A percentile compares a stretch with the other conserved stretches of the same genome.
phyloP scores from a whole-genome alignment of 2,797 vertebrate genomes.

The Onychomys leucogaster region DNA sequence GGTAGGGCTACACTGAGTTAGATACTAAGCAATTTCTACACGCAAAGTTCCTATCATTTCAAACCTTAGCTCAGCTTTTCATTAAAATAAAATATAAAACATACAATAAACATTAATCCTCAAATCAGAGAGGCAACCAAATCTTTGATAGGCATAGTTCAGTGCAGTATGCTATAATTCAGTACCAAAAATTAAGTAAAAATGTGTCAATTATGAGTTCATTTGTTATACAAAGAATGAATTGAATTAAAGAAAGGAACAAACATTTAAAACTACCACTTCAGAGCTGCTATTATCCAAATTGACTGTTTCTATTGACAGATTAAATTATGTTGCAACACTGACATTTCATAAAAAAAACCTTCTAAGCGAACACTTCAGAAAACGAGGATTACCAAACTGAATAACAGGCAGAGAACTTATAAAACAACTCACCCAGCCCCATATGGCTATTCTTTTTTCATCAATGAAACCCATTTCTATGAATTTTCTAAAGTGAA shows the following conservation, averaged over 20 bases:
- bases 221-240: constrained; percentile 48
- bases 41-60: constrained; percentile 53
- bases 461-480: constrained; percentile 92
- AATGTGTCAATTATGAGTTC: constrained; percentile 39
- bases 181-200: constrained; percentile 50
- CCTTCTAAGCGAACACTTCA: constrained; percentile 75
- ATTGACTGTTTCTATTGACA: constrained; percentile 80
- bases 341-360: constrained; percentile 81
- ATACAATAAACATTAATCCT: constrained; percentile 38
- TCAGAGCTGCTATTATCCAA: constrained; percentile 68
- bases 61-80: constrained; percentile 4
- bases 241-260: constrained; percentile 57
- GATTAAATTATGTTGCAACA: constrained; percentile 80
- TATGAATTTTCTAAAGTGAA: constrained; percentile 90
- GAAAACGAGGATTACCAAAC: constrained; percentile 78
- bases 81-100: constrained; percentile 41
- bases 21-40: constrained; percentile 20
- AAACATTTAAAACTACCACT: constrained; percentile 70
- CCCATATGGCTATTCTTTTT: constrained; percentile 91
- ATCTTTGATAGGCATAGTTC: constrained; percentile 43
- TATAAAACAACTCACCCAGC: constrained; percentile 90
- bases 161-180: constrained; percentile 12
- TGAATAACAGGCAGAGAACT: constrained; percentile 76
- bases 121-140: constrained; percentile 57
- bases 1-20: background rate